Conservation (phyloP, 2,797 vertebrate genomes). For the Cuculus canorus region DNA sequence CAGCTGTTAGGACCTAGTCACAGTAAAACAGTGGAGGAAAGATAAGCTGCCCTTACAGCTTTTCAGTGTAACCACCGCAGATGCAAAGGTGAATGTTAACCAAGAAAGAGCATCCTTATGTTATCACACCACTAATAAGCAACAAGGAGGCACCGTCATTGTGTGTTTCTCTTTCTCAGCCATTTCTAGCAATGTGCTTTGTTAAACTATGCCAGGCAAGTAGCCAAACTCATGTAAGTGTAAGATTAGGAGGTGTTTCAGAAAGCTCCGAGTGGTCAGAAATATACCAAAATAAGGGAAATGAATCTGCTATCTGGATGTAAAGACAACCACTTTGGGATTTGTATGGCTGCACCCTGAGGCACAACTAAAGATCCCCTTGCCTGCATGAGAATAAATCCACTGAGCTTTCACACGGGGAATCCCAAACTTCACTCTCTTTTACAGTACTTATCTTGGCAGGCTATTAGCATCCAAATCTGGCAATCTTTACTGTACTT, state of each 20-base stretch:
- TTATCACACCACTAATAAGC: not conserved
- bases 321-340: not conserved
- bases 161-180: not conserved
- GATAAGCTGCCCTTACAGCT: not conserved
- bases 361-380: not conserved
- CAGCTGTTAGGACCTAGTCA: not conserved
- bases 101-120: not conserved
- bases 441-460: not conserved
- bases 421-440: not conserved
- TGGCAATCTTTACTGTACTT: not conserved
- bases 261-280: not conserved
- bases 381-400: not conserved
- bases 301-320: not conserved
- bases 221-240: not conserved
- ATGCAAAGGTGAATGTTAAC: not conserved
- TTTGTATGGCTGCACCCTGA: not conserved
- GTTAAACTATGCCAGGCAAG: not conserved
- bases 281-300: not conserved
- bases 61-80: not conserved
- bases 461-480: not conserved
- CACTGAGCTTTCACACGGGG: not conserved
- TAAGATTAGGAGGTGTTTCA: not conserved
- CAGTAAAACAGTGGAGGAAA: not conserved
- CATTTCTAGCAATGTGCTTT: not conserved
- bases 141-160: not conserved